Conservation (phyloP, 2,113 vertebrate species). For the Apistogramma diplotaenia region DNA sequence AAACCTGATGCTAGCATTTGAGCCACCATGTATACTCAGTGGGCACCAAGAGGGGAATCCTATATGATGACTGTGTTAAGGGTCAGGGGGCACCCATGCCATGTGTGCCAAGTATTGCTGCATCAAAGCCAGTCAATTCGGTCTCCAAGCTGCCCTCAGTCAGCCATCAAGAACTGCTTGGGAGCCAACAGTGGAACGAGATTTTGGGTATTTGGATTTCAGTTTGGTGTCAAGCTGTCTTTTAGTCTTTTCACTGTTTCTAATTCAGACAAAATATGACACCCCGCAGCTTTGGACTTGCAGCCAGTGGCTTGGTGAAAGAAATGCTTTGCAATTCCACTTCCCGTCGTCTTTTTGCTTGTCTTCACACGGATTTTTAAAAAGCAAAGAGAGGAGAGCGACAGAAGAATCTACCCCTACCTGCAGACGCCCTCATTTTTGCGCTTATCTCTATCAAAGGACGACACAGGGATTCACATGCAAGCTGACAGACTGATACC, state of each 20-base stretch:
- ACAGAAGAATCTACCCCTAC: slow-evolving; percentile 70
- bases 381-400: neutral
- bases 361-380: slow-evolving; percentile 28
- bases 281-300: slow-evolving; percentile 5
- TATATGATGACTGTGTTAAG: slow-evolving; percentile 61
- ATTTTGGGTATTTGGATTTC: slow-evolving; percentile 26
- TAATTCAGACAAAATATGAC: slow-evolving; percentile 47
- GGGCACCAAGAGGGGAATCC: slow-evolving; percentile 61
- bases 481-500: slow-evolving; percentile 60
- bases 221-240: slow-evolving; percentile 43
- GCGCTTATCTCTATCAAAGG: slow-evolving; percentile 53
- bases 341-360: neutral
- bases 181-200: neutral
- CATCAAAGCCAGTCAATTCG: slow-evolving; percentile 51
- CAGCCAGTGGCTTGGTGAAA: slow-evolving; percentile 28
- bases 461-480: slow-evolving; percentile 55
- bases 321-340: slow-evolving; percentile 19
- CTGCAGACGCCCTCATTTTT: slow-evolving; percentile 64
- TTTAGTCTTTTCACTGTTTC: slow-evolving; percentile 34
- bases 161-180: slow-evolving; percentile 20
- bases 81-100: slow-evolving; percentile 55
- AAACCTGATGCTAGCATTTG: slow-evolving; percentile 66
- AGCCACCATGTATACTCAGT: slow-evolving; percentile 67
- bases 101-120: slow-evolving; percentile 55
- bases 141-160: slow-evolving; percentile 29